phyloP scores from a whole-genome alignment of 2,797 vertebrate species.

The Halcyon badia region DNA sequence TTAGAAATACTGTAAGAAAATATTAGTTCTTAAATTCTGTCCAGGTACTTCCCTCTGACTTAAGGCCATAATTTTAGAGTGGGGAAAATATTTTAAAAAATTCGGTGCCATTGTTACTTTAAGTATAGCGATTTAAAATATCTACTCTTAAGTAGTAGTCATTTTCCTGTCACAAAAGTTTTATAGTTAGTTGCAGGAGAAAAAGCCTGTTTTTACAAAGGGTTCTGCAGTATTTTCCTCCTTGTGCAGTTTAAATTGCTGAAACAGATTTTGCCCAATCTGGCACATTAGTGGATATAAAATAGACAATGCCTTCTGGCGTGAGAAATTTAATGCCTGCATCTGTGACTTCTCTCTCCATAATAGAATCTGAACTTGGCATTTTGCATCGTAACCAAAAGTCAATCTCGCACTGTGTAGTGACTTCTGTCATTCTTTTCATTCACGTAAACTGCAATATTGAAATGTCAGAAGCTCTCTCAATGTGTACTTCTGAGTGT shows the following conservation, averaged over 20 bases:
- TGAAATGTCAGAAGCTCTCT: neutral
- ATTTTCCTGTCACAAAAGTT: slow-evolving; percentile 39
- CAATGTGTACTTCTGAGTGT: neutral
- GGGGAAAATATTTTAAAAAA: neutral
- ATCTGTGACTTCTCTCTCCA: neutral
- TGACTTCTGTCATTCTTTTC: neutral
- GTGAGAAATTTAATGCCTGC: slow-evolving; percentile 4
- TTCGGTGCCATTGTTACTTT: neutral
- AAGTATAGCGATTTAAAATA: neutral
- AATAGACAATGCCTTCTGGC: slow-evolving; percentile 37
- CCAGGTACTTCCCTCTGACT: neutral
- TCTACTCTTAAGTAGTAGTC: neutral
- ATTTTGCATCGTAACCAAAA: neutral
- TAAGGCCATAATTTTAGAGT: neutral
- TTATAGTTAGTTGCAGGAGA: neutral
- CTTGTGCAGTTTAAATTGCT: neutral
- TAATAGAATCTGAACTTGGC: slow-evolving; percentile 19
- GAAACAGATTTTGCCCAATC: slow-evolving; percentile 25
- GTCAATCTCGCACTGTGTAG: neutral
- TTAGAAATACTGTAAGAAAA: neutral
- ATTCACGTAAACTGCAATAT: neutral
- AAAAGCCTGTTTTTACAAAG: neutral
- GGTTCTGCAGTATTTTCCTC: slow-evolving; percentile 10
- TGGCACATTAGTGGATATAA: neutral
- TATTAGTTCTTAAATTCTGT: neutral